Percentiles rank a stretch among this genome's conserved stretches.
Conservation (phyloP, 2,888 invertebrate genomes). For the Galerucella calmariensis region DNA sequence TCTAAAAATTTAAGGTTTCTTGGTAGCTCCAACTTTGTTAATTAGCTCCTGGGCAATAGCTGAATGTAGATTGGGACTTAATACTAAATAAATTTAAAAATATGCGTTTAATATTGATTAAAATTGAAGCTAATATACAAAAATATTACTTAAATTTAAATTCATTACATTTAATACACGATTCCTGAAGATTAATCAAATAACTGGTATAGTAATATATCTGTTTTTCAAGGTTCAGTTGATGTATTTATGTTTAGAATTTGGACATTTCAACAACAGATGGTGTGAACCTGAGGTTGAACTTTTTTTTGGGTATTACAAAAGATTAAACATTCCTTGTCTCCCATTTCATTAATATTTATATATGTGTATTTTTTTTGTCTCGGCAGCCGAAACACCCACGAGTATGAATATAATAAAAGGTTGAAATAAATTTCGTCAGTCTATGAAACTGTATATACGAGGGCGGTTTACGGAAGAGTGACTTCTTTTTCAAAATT, state of each 20-base stretch:
- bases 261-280: background rate
- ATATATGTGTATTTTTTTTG: slow-evolving; percentile 1
- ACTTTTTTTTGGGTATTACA: background rate
- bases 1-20: background rate
- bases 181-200: background rate
- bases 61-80: too few species aligned
- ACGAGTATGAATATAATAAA: slow-evolving; percentile 20
- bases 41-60: too few species aligned
- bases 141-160: too few species aligned
- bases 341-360: slow-evolving; percentile 9
- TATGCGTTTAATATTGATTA: too few species aligned
- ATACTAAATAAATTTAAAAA: too few species aligned
- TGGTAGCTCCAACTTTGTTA: too few species aligned
- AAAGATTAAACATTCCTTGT: background rate
- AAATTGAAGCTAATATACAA: too few species aligned
- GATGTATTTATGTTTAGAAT: background rate
- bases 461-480: too few species aligned
- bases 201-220: background rate
- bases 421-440: slow-evolving; percentile 6
- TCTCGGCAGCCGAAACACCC: slow-evolving; percentile 12
- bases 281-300: background rate
- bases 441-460: slow-evolving; percentile 1
- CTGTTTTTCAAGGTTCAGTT: background rate
- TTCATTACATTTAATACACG: too few species aligned
- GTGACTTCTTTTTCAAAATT: too few species aligned